Conservation (phyloP, 1,140 invertebrate species). For the Trypoxylus dichotomus region DNA sequence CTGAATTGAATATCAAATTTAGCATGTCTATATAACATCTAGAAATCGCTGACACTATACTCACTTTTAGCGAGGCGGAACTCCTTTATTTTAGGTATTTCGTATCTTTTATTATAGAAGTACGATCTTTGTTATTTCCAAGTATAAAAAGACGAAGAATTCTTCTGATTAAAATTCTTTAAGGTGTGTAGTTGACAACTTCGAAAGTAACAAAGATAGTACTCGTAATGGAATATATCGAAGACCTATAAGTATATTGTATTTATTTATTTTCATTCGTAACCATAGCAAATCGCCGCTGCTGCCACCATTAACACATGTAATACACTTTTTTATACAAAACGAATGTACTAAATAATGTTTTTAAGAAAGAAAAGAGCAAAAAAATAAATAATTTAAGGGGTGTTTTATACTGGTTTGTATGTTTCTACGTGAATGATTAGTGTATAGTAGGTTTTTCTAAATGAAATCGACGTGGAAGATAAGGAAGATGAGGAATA, state of each 20-base stretch:
- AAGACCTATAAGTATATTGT: background rate
- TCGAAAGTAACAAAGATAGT: too few species aligned
- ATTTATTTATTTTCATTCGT: background rate
- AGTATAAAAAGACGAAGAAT: too few species aligned
- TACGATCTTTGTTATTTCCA: too few species aligned
- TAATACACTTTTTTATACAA: background rate
- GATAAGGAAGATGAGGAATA: background rate
- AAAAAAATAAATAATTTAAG: constrained; percentile 18
- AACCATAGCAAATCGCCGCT: background rate
- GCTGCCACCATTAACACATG: background rate
- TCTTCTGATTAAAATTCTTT: too few species aligned
- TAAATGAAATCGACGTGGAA: background rate
- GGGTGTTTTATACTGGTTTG: constrained; percentile 27
- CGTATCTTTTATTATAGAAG: too few species aligned
- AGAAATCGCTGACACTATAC: too few species aligned
- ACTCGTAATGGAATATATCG: too few species aligned
- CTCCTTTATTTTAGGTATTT: too few species aligned
- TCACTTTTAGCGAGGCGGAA: too few species aligned
- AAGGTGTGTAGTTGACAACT: too few species aligned
- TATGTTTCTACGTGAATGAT: constrained; percentile 16
- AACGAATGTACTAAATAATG: background rate
- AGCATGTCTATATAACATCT: too few species aligned
- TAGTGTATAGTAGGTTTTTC: constrained; percentile 15
- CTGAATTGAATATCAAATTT: too few species aligned
- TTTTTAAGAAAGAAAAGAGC: background rate